Evolutionary conservation across 2,113 vertebrate species (phyloP).

Genomic region (Phylloscopus trochilus): DNA sequence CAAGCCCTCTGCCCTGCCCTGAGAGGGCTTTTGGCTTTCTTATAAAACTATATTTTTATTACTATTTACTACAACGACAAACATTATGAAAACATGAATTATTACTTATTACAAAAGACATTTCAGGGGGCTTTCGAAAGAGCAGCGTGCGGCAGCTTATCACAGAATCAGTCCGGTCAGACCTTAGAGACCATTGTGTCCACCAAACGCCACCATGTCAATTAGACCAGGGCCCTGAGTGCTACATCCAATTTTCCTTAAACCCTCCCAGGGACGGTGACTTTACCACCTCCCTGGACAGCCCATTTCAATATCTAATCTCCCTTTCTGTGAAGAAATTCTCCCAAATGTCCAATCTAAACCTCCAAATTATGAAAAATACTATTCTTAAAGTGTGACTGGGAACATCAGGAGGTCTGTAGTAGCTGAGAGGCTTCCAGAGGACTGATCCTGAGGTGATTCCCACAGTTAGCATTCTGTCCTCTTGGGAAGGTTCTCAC

Average conservation of each 20-base stretch:
- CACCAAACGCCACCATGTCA: not conserved
- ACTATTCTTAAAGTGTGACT: rapidly evolving
- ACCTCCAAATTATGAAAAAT: not conserved
- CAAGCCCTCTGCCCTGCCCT: no score
- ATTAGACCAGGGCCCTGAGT: rapidly evolving
- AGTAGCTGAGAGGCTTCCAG: not conserved
- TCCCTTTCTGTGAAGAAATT: not conserved
- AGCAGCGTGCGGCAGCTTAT: not conserved
- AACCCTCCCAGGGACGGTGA: not conserved
- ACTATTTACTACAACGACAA: no score
- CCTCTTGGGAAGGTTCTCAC: not conserved
- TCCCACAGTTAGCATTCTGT: rapidly evolving
- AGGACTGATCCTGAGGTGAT: not conserved
- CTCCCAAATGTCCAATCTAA: not conserved
- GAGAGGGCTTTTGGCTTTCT: no score
- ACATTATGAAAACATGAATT: no score
- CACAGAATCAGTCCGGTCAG: no score
- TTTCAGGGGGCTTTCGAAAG: rapidly evolving
- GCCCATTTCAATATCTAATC: no score
- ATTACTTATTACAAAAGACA: no score
- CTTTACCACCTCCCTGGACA: not conserved
- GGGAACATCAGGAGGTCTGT: not conserved
- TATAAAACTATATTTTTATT: no score
- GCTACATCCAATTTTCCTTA: not conserved
- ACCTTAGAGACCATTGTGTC: rapidly evolving